Base-by-base conservation (phyloP, 2,888 invertebrate species). In the Nomada lathburiana region DNA sequence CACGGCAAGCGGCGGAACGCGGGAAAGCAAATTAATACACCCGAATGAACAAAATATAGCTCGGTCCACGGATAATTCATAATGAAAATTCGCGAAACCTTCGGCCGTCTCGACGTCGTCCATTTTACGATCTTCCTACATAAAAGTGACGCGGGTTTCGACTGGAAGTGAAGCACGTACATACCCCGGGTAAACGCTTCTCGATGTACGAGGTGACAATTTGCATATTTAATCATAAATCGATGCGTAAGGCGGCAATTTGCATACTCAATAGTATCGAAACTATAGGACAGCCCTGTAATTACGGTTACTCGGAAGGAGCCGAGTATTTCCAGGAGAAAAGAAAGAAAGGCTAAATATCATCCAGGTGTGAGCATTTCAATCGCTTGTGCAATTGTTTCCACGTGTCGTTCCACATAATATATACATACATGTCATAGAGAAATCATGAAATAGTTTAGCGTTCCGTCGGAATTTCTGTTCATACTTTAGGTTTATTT, bases 181-280 rank as follows among this genome's bases (percentile, higher is more conserved):
- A 36, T 36, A 53, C 42, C 65, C n/a, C 20, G 20, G 42, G 2
- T 53, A 23, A 62, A 44, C 23, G 60, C 9, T 7, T 36, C 44
- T 18, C n/a, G 55, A n/a, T 23, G 29, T 20, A 55, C 74, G 55
- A 75, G 47, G 26, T 75, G 67, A 78, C 68, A 69, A 78, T 78
- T 78, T 78, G 78, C 75, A 78, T 75, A 67, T 62, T 68, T 75
- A 42, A 68, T 75, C 76, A 63, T 75, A 50, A 68, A 76, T 69
- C 68, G 55, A 57, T 50, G n/a, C 11, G 26, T 20, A 13, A n/a
- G 18, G 36, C 5, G 26, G 47, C 5, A n/a, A 72, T 72, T 72
- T 72, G 52, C 65, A 76, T 76, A 65, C 26, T n/a, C 36, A n/a
- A 44, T 29, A 55, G 18, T 29, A 13, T 36, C 42, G 26, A 20